A percentile compares a stretch with the other conserved stretches of the same genome.
Evolutionary conservation across 2,113 vertebrate genomes (phyloP).

Genomic region (Calcarius ornatus): DNA sequence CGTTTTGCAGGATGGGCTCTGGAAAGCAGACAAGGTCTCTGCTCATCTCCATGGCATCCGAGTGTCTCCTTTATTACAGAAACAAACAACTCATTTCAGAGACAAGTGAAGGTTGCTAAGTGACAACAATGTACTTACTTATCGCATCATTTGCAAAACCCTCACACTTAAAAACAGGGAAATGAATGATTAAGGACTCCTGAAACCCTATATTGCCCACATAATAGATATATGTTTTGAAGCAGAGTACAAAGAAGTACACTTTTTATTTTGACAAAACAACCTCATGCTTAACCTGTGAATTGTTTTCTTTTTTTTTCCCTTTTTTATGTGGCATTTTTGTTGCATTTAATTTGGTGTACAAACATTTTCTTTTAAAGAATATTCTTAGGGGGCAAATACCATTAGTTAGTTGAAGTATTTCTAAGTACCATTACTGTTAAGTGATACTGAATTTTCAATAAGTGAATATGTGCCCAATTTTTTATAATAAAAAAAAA

Average conservation of each 20-base stretch:
- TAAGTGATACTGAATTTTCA: neutral
- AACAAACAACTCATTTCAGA: slow-evolving; percentile 64
- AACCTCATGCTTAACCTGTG: neutral
- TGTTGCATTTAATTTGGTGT: neutral
- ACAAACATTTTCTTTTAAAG: neutral
- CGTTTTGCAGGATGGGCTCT: neutral
- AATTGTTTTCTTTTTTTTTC: neutral
- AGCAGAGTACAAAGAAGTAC: neutral
- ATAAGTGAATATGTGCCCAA: neutral
- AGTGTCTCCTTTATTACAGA: slow-evolving; percentile 63
- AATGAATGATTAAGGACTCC: slow-evolving; percentile 53
- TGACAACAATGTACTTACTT: slow-evolving; percentile 65
- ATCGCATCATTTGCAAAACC: slow-evolving; percentile 57
- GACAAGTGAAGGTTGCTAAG: slow-evolving; percentile 66
- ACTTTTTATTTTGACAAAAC: slow-evolving; percentile 14
- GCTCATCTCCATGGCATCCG: slow-evolving; percentile 60
- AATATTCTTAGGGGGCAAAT: neutral
- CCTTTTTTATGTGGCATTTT: neutral
- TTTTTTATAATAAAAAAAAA: neutral
- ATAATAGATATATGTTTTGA: slow-evolving; percentile 15
- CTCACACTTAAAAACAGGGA: slow-evolving; percentile 52
- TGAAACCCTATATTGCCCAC: slow-evolving; percentile 17
- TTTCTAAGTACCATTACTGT: neutral
- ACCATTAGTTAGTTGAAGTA: neutral
- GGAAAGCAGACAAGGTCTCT: slow-evolving; percentile 19